Evolutionary conservation across 2,113 vertebrate species (phyloP), one percentile per base, ranked within the genome.

Genomic region (Cranoglanis bouderius): DNA sequence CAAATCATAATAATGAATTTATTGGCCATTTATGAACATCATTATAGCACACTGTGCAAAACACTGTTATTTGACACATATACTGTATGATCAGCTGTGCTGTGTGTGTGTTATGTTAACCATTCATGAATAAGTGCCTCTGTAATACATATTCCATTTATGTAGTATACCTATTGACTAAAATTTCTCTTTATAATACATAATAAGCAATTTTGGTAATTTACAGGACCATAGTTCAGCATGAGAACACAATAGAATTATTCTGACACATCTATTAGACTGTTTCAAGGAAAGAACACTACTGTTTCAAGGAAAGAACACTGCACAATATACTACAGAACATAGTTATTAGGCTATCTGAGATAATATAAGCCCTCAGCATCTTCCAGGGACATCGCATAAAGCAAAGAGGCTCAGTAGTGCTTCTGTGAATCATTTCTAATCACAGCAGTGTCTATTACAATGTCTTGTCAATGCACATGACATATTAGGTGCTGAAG

Each of bases 301-400:
- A n/a, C 29, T 49, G 40, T 46, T 63, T 40, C 16, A 32, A 65
- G 43, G 46, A 49, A 49, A 49, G 46, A 49, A 49, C 9, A 49
- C 46, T 49, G 26, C 40, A 65, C 21, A 84, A 46, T 84, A n/a
- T 46, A 84, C 40, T 46, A 61, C 82, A 65, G 29, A 84, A n/a
- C 26, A 65, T 40, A n/a, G 6, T 49, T 84, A 84, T 84, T 65
- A 67, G 83, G 83, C 67, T 84, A 65, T 65, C 43, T 67, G 24
- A 46, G 59, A 67, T 46, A 67, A 84, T 65, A 67, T 65, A 43
- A 84, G 59, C 59, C 38, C 40, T 18, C 26, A 49, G 59, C 61
- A 46, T 65, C 82, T 84, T 61, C 82, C 29, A 49, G 61, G 40
- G 57, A 63, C 2, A 38, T 14, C 10, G 24, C 57, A 61, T 59